phyloP scores from a whole-genome alignment of 1,140 invertebrate genomes.

The Arctopsyche grandis region DNA sequence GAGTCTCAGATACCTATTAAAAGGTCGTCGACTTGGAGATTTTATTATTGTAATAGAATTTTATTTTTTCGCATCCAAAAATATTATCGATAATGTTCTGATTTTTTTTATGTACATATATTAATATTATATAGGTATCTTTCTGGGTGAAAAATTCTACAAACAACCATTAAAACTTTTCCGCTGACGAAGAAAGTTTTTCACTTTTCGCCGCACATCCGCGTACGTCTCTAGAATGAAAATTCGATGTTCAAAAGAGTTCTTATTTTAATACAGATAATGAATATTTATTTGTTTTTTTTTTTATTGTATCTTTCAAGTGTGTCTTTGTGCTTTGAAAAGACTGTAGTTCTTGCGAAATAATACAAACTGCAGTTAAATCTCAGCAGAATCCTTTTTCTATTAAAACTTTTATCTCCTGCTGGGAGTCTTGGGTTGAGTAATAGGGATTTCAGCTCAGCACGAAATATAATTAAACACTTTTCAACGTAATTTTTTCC shows the following conservation, averaged over 20 bases:
- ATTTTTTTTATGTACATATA: conserved; percentile 1
- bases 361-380: conserved; percentile 1
- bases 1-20: conserved; percentile 7
- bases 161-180: conserved; percentile 26
- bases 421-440: not conserved
- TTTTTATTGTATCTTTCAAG: not conserved
- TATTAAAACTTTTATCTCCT: conserved; percentile 14
- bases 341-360: not conserved
- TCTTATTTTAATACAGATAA: not conserved
- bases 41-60: too few species aligned
- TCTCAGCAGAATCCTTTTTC: not conserved
- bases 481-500: conserved; percentile 9
- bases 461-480: conserved; percentile 15
- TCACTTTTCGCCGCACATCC: not conserved
- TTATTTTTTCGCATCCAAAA: not conserved
- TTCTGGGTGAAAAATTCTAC: not conserved
- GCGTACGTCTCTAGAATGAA: conserved; percentile 4
- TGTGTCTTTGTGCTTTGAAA: conserved; percentile 1
- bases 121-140: too few species aligned
- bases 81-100: not conserved
- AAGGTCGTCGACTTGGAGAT: not conserved
- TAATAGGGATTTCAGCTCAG: conserved; percentile 23
- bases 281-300: not conserved
- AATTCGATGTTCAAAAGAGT: not conserved
- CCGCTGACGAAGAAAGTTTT: not conserved